These are phyloP conservation scores for Wasmannia auropunctata DNA, from an alignment of 1,140 invertebrate species.

Conservation along the genomic window DNA sequence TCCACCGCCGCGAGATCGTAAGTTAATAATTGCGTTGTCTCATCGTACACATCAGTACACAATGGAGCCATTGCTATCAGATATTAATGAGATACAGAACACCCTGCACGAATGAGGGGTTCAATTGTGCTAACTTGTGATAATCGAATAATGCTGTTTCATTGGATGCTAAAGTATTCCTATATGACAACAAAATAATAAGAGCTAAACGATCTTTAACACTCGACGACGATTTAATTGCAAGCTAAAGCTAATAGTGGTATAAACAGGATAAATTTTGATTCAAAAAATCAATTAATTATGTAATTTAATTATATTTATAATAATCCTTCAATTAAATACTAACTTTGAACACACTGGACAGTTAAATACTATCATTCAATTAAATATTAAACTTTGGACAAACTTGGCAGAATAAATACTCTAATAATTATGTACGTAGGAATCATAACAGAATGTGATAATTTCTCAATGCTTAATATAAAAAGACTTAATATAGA, in stretches of 20 bases:
- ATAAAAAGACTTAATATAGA: no score
- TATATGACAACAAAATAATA: background rate
- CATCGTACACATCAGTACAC: constrained; percentile 28
- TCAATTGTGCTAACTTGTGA: constrained; percentile 22
- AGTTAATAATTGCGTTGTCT: constrained; percentile 50
- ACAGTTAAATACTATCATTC: no score
- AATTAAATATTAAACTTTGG: background rate
- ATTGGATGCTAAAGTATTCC: background rate
- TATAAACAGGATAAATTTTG: background rate
- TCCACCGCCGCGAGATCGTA: constrained; percentile 8
- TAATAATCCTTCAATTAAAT: background rate
- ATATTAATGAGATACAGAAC: constrained; percentile 45
- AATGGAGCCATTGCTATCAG: constrained; percentile 34
- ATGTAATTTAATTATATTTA: background rate
- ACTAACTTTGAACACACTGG: background rate
- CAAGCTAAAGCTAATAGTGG: background rate
- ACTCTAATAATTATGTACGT: no score
- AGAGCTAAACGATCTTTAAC: background rate
- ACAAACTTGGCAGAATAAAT: no score
- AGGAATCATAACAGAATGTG: no score
- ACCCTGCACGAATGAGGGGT: background rate
- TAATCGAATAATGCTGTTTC: background rate
- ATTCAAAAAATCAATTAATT: background rate
- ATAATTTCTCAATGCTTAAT: no score
- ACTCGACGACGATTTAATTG: background rate